Evolutionary conservation across 1,140 invertebrate genomes (phyloP).

Genomic region (Trypoxylus dichotomus): DNA sequence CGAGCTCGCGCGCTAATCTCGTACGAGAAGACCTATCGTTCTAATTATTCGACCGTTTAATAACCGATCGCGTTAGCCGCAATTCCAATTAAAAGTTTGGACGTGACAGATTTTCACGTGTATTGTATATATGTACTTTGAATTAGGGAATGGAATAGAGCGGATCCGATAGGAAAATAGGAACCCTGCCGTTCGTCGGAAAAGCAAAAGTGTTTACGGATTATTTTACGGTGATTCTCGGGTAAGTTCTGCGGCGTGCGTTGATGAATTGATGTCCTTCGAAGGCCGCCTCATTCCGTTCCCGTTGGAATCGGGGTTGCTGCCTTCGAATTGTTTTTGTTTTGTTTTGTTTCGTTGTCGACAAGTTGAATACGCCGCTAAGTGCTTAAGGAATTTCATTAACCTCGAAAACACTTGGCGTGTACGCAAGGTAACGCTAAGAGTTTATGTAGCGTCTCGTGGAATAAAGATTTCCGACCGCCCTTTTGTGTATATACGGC

Average conservation of each 20-base stretch:
- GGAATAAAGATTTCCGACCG: background rate
- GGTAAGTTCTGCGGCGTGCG: background rate
- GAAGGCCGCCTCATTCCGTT: background rate
- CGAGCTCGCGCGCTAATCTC: background rate
- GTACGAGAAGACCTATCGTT: background rate
- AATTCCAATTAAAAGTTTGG: background rate
- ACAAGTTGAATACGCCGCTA: background rate
- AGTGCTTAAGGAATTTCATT: constrained; percentile 17
- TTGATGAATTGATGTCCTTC: constrained; percentile 9
- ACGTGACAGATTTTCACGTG: background rate
- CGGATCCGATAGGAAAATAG: background rate
- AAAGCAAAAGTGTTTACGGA: constrained; percentile 6
- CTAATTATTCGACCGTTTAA: background rate
- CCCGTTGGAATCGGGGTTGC: background rate
- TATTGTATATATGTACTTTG: background rate
- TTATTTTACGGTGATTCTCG: constrained; percentile 9
- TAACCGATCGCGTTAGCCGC: background rate
- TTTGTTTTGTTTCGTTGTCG: background rate
- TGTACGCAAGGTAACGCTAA: background rate
- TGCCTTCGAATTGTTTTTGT: background rate
- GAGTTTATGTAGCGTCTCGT: background rate
- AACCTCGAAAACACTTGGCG: constrained; percentile 7
- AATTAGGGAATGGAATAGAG: background rate
- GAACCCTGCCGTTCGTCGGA: background rate
- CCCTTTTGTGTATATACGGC: background rate